Evolutionary conservation across 2,113 vertebrate genomes (phyloP).

Genomic region (Narcine bancroftii): DNA sequence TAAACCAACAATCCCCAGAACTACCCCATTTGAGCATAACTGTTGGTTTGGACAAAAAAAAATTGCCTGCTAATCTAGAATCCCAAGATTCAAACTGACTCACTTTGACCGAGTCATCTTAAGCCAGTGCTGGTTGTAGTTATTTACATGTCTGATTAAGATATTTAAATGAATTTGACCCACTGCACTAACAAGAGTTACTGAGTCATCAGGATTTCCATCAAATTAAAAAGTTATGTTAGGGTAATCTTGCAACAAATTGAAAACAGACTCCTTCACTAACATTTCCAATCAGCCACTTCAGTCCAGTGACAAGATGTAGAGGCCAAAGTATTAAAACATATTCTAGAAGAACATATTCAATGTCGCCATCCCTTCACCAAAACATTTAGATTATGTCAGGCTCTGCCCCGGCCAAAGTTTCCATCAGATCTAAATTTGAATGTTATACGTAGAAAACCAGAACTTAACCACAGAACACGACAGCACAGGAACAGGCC

Average conservation of each 20-base stretch:
- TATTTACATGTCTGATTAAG: neutral
- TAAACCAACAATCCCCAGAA: slow-evolving; percentile 5
- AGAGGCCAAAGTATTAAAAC: neutral
- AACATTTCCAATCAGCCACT: neutral
- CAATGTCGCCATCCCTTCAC: neutral
- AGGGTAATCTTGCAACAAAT: neutral
- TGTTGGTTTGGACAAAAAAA: neutral
- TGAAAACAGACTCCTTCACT: neutral
- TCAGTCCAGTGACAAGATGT: neutral
- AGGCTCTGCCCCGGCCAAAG: neutral
- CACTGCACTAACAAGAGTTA: neutral
- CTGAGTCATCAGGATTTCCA: slow-evolving; percentile 8
- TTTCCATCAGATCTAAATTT: neutral
- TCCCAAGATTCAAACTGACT: neutral
- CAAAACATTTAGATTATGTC: neutral
- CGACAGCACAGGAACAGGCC: too few species aligned
- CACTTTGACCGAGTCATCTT: neutral
- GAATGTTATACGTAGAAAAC: neutral
- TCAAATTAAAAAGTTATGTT: neutral
- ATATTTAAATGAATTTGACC: neutral
- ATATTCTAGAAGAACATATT: neutral
- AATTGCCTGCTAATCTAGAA: neutral
- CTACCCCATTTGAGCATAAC: neutral
- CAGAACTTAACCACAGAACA: neutral
- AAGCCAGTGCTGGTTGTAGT: neutral